Percentiles rank a stretch among this genome's conserved stretches.
Conservation (phyloP, 1,140 invertebrate species). For the Centruroides sculpturatus region DNA sequence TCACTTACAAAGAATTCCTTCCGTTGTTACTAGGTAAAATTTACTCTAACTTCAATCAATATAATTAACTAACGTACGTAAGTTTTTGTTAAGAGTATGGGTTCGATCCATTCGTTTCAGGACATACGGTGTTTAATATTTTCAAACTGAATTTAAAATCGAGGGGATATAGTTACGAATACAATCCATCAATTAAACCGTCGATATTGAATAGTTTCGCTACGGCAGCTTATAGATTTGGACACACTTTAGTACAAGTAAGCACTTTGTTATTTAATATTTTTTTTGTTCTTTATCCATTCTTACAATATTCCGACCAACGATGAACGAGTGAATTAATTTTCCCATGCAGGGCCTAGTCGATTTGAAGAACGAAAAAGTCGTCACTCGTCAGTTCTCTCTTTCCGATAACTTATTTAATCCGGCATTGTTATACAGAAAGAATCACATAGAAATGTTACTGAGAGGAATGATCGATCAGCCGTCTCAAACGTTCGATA, state of each 20-base stretch:
- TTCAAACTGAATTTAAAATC: conserved; percentile 21
- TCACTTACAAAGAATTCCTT: conserved; percentile 75
- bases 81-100: not conserved
- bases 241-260: conserved; percentile 54
- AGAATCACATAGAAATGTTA: conserved; percentile 57
- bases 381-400: too few species aligned
- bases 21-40: conserved; percentile 54
- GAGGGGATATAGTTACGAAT: conserved; percentile 27
- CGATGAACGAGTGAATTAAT: too few species aligned
- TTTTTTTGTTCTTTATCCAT: too few species aligned
- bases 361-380: too few species aligned
- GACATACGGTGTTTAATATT: conserved; percentile 19
- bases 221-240: conserved; percentile 39
- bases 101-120: not conserved
- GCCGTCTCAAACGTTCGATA: conserved; percentile 57
- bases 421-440: conserved; percentile 64
- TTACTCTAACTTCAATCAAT: too few species aligned
- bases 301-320: too few species aligned
- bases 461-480: conserved; percentile 66
- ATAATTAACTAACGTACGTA: too few species aligned
- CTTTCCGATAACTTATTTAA: conserved; percentile 43
- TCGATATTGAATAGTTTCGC: conserved; percentile 32
- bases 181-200: conserved; percentile 29
- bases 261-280: conserved; percentile 27
- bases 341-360: too few species aligned